Percentiles rank a stretch among this genome's conserved stretches.
Conservation (phyloP, 2,888 invertebrate genomes). For the Bugulina stolonifera region DNA sequence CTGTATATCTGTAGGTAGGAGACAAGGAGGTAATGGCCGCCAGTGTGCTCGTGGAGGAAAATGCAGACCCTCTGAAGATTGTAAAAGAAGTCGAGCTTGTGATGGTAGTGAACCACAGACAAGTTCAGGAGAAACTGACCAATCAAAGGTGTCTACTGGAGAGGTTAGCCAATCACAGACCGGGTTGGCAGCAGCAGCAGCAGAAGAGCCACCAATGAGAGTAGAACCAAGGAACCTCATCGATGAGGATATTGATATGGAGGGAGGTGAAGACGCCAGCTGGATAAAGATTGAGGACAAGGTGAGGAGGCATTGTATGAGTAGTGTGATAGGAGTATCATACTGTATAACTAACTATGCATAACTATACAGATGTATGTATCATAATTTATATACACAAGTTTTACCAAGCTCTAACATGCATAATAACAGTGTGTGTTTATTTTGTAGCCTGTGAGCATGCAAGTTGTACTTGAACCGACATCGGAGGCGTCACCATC, state of each 20-base stretch:
- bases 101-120: neutral
- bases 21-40: slow-evolving; percentile 7
- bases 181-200: neutral
- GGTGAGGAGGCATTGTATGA: too few relatives aligned
- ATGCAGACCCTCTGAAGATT: neutral
- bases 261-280: slow-evolving; percentile 8
- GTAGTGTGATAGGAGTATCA: too few relatives aligned
- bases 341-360: too few relatives aligned
- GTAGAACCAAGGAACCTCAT: neutral
- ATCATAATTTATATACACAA: too few relatives aligned
- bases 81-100: neutral
- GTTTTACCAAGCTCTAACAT: too few relatives aligned
- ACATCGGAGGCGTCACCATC: neutral
- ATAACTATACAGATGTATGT: too few relatives aligned
- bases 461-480: neutral
- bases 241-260: neutral
- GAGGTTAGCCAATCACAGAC: neutral
- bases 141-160: neutral
- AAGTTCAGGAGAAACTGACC: neutral
- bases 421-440: too few relatives aligned
- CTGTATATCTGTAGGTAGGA: too few relatives aligned
- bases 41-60: neutral
- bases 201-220: neutral
- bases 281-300: neutral
- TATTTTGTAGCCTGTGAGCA: neutral